Evolutionary conservation across 2,888 invertebrate genomes (phyloP).

Genomic region (Mimumesa dahlbomi): DNA sequence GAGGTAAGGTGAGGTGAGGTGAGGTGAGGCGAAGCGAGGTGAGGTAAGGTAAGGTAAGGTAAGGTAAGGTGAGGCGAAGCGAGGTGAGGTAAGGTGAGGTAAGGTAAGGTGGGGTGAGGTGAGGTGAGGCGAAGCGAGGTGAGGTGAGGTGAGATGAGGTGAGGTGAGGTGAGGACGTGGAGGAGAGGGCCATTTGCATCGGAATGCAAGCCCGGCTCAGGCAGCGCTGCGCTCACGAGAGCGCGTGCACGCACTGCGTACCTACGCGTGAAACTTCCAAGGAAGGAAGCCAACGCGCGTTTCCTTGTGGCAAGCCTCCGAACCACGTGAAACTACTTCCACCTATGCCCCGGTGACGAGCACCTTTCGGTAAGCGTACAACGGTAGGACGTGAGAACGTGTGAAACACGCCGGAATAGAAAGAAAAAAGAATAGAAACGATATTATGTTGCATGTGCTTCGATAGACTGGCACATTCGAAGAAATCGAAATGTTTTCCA

Average conservation of each 20-base stretch:
- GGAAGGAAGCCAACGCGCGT: conserved; percentile 55
- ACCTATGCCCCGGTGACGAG: not conserved
- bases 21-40: not conserved
- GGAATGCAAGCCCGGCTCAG: conserved; percentile 69
- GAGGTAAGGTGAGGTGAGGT: not conserved
- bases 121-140: not conserved
- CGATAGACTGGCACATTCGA: no score
- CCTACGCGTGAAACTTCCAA: conserved; percentile 46
- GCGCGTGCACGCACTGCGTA: conserved; percentile 46
- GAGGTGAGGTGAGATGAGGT: conserved; percentile 26
- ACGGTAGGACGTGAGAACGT: not conserved
- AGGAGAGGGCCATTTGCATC: conserved; percentile 70
- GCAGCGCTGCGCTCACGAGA: conserved; percentile 41
- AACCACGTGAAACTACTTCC: conserved; percentile 20
- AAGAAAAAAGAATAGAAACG: no score
- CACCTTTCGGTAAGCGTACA: conserved; percentile 3
- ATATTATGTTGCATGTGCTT: no score
- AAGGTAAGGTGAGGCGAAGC: not conserved
- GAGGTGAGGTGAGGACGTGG: conserved; percentile 33
- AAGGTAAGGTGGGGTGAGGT: not conserved
- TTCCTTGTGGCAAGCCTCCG: conserved; percentile 30
- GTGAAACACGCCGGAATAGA: not conserved
- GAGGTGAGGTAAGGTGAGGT: not conserved
- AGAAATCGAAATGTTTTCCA: no score
- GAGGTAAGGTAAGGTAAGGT: not conserved